Base-by-base conservation (phyloP, 2,113 vertebrate species). In the Ranitomeya variabilis region DNA sequence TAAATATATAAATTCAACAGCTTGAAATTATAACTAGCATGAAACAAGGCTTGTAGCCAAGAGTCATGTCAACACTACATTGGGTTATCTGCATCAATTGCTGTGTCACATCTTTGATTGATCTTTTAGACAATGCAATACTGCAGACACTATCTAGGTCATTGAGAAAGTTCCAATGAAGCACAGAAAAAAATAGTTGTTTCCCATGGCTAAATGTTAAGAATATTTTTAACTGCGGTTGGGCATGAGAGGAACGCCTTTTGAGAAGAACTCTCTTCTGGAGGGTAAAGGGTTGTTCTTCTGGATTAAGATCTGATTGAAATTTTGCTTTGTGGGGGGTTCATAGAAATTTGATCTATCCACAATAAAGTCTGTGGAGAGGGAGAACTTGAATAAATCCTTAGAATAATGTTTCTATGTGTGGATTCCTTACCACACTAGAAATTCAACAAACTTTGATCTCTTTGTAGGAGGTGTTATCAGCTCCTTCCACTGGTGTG, bases 381-480 rank as follows among this genome's bases (percentile, higher is more conserved):
- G 15, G 31, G 6, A 74, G 31, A 31, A 7, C 71, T 18, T 74
- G 5, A 37, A 18, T 37, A 8, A 74, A 0, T 74, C 31, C 15
- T 74, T 37, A 31, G 31, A 74, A 74, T 37, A 45, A 18, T 18
- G 15, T 45, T 74, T 5, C 26, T 31, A 6, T 31, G 23, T 9
- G 16, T 16, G 26, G 31, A 15, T 74, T 52, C 37, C 54, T 78
- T 54, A 5, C 74, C 51, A 54, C 19, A 45, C 1, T 13, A n/a
- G n/a, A 23, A 79, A 26, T 76, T 52, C 37, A 76, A 8, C 37
- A 21, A 18, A 19, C 18, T 21, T 76, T 76, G 9, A 21, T 76
- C 77, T 57, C 52, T 79, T 13, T 55, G 77, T n/a, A 79, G 77
- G 52, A 57, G 21, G 51, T 79, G 51, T 79, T 79, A 79, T 79